Base-by-base conservation (phyloP, 1,140 invertebrate species). In the Argopecten irradians region DNA sequence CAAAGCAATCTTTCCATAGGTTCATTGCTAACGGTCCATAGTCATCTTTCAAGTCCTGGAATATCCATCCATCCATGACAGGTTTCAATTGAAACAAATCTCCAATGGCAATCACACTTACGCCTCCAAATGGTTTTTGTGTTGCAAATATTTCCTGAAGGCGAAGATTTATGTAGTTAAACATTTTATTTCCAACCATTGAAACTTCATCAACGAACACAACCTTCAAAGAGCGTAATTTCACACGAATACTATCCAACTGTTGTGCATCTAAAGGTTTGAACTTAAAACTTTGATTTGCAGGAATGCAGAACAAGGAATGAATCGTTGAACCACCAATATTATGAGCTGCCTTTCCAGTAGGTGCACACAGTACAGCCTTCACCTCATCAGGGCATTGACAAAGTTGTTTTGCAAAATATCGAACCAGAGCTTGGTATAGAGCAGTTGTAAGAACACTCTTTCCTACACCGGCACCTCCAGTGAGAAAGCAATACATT, bases 161-260 rank as follows among this genome's bases (percentile, higher is more conserved):
- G 1, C 89, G 35, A 36, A 85, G 19, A 89, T 90, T 88, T 13
- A 92, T 91, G 43, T 84, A 91, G 33, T 90, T 88, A 35, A 92
- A 90, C 91, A 92, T 91, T 83, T 43, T 71, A 33, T 86, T 88
- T 32, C 89, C 90, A 35, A 92, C 90, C 90, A 91, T 92, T 32
- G 91, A 92, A 32, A 91, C 87, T 88, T 91, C 91, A 91, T 92
- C 90, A n/a, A 92, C 91, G 34, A 92, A 85, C 33, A 91, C 34
- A 34, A 90, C 43, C 88, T 88, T 88, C 32, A 88, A 32, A 34
- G 16, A 13, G 28, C 9, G 22, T 19, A 83, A 82, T 28, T 86
- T 87, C 16, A n/a, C 34, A 46, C 85, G 11, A 2, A 88, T 19
- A 28, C 84, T 88, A 39, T 88, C 88, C n/a, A 89, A 39, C 34